A percentile compares a stretch with the other conserved stretches of the same genome.
Evolutionary conservation across 2,888 invertebrate genomes (phyloP).

Genomic region (Fissipunctia ypsillon): DNA sequence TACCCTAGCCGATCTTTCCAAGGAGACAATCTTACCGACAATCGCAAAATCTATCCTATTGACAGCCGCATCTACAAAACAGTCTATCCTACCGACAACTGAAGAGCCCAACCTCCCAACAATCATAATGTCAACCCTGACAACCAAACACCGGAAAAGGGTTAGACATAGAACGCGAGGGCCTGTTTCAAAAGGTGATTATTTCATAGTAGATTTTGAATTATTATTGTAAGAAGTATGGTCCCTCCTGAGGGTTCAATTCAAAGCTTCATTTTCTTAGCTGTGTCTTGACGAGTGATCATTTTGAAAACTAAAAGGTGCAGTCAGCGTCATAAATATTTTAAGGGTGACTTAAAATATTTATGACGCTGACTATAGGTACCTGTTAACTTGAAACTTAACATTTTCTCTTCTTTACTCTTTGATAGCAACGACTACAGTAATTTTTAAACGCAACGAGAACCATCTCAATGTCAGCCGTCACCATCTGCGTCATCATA

Average conservation of each 20-base stretch:
- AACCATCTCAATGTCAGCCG: background rate
- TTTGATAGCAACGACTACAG: constrained; percentile 16
- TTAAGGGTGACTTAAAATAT: no score
- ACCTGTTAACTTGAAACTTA: background rate
- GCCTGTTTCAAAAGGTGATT: constrained; percentile 38
- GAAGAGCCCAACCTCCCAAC: background rate
- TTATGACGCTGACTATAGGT: constrained; percentile 3
- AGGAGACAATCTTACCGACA: background rate
- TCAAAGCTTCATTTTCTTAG: background rate
- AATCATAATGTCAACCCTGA: background rate
- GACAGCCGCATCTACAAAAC: background rate
- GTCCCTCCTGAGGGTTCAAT: no score
- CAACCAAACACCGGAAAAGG: background rate
- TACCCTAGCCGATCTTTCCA: background rate
- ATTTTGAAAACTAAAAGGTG: no score
- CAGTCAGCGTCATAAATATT: no score
- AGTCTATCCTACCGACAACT: background rate
- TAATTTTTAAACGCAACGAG: background rate
- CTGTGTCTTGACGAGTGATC: no score
- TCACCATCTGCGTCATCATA: constrained; percentile 10
- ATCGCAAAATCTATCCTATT: background rate
- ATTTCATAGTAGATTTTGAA: background rate
- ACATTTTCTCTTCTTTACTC: constrained; percentile 27
- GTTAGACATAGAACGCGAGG: background rate
- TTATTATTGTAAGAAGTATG: constrained; percentile 5